Evolutionary conservation across 2,888 invertebrate genomes (phyloP), one percentile per base, ranked within the genome.

Genomic region (Galeopsomyia nigrocyanea): DNA sequence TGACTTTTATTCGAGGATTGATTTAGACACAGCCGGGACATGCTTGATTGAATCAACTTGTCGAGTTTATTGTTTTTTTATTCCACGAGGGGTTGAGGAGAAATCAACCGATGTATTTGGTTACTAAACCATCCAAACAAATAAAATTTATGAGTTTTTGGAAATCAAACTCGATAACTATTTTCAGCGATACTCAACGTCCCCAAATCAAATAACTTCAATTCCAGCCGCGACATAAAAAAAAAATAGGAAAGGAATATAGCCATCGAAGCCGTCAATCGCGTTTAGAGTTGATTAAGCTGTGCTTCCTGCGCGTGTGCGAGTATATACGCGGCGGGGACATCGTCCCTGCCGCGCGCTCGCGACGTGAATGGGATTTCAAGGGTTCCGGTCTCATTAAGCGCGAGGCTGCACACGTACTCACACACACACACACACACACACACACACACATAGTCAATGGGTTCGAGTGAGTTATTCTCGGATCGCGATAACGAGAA

Each of bases 401-500:
- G 64, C 58, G 53, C 53, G 53, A 51, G 53, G 64, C 49, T 49
- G 51, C 57, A n/a, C 39, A 10, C 39, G 13, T 10, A 39, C 13
- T 5, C 10, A 39, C 7, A 13, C 13, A 39, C 7, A 39, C 39
- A 3, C 13, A 39, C 10, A 10, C 13, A 39, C 39, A 39, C 39
- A 10, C 7, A 10, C 39, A 39, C 39, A 39, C 39, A 39, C 39
- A 39, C 39, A 13, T 10, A 76, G 71, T 71, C 73, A 77, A 77
- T 76, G 73, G 60, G 50, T 76, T 76, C 71, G 75, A 75, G 76
- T 68, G 74, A 75, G 77, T 75, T 77, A 77, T 77, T 77, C 76
- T 76, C 61, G 73, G 72, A 73, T 73, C 71, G 71, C 71, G 75
- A 77, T 77, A 77, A 77, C 75, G 73, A 71, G 69, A 72, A 65